Evolutionary conservation across 2,113 vertebrate genomes (phyloP).

Genomic region (Gobio gobio): DNA sequence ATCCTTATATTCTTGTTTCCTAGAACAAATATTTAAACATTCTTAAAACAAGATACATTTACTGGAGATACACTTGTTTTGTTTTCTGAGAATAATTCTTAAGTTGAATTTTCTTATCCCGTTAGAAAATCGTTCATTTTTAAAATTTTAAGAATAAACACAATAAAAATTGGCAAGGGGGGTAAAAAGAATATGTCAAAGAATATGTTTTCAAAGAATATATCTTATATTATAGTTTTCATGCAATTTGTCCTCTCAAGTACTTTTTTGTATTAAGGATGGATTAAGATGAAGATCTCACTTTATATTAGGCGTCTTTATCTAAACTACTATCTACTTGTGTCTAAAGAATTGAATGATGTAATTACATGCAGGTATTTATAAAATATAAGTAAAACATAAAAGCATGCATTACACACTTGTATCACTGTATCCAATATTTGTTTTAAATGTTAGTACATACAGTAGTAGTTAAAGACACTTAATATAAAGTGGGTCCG

Average conservation of each 20-base stretch:
- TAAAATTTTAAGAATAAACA: not conserved
- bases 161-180: too few species aligned
- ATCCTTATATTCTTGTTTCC: not conserved
- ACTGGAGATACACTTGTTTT: not conserved
- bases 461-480: not conserved
- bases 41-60: not conserved
- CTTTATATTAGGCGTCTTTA: not conserved
- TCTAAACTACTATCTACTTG: too few species aligned
- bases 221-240: too few species aligned
- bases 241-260: too few species aligned
- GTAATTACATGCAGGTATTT: not conserved
- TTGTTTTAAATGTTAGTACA: not conserved
- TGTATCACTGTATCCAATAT: not conserved
- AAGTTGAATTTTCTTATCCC: not conserved
- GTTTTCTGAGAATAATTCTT: not conserved
- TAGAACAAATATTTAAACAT: constrained; percentile 1
- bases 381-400: not conserved
- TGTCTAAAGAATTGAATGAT: not conserved
- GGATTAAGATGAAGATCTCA: not conserved
- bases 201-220: too few species aligned
- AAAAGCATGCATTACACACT: not conserved
- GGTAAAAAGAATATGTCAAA: too few species aligned
- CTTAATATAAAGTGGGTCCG: not conserved
- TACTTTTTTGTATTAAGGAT: not conserved
- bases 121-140: not conserved